These are phyloP conservation scores for Zapus hudsonius DNA, from an alignment of 2,113 vertebrate genomes.

Conservation along the genomic window DNA sequence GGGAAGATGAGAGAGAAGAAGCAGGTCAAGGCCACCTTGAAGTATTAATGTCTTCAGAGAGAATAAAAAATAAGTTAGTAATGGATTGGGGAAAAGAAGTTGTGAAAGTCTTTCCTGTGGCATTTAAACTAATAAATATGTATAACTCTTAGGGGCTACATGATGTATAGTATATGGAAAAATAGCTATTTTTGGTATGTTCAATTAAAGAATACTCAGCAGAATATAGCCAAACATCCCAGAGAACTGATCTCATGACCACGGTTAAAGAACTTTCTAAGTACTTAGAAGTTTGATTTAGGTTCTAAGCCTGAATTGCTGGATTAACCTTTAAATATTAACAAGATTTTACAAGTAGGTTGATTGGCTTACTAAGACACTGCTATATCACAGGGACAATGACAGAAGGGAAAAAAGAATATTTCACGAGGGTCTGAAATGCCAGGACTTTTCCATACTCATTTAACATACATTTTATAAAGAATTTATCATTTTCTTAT, in stretches of 20 bases:
- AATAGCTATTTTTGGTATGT: conserved; percentile 64
- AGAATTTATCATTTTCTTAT: not conserved
- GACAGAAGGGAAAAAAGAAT: not conserved
- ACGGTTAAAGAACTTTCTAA: conserved; percentile 34
- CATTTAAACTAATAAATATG: conserved; percentile 79
- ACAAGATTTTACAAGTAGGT: not conserved
- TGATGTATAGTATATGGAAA: conserved; percentile 33
- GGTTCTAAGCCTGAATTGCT: not conserved
- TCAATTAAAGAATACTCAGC: conserved; percentile 67
- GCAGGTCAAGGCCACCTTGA: conserved; percentile 65
- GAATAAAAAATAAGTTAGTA: conserved; percentile 54
- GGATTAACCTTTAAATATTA: not conserved
- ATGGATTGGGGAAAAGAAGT: conserved; percentile 48
- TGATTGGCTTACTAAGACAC: not conserved
- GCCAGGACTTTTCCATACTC: not conserved
- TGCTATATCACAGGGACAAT: not conserved
- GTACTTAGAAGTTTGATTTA: conserved; percentile 6
- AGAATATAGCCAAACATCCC: conserved; percentile 45
- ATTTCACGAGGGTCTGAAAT: not conserved
- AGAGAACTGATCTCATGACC: not conserved
- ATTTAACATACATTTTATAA: not conserved
- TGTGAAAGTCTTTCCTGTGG: conserved; percentile 67
- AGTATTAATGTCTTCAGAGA: conserved; percentile 65
- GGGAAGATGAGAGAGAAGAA: not conserved
- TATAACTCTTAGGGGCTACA: conserved; percentile 52